These are phyloP conservation scores for Sebastes hopkinsi DNA, from an alignment of 2,797 vertebrate species.

Conservation along the genomic window DNA sequence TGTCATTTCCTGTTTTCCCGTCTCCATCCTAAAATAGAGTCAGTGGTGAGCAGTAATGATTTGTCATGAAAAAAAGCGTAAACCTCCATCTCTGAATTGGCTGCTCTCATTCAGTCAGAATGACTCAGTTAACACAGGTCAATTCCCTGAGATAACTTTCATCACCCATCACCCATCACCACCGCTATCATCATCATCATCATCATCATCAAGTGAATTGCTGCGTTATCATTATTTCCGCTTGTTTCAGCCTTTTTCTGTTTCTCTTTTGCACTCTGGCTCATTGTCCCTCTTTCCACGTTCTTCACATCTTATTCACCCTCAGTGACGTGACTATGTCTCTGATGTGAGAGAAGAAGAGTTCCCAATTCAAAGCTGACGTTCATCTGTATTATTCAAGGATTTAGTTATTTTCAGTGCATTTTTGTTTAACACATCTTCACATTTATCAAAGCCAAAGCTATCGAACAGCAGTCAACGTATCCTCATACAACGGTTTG, in stretches of 20 bases:
- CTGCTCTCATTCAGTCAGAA: conserved; percentile 32
- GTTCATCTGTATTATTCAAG: background rate
- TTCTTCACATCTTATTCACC: background rate
- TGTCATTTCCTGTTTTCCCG: background rate
- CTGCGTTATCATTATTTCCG: conserved; percentile 2
- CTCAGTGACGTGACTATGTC: background rate
- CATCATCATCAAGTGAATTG: background rate
- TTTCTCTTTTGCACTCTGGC: background rate
- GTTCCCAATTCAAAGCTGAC: background rate
- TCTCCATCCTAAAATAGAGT: conserved; percentile 26
- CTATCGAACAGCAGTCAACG: background rate
- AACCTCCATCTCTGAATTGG: conserved; percentile 29
- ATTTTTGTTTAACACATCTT: background rate
- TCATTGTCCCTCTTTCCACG: background rate
- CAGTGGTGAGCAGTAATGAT: conserved; percentile 27
- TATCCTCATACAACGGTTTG: background rate
- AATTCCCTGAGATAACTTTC: conserved; percentile 27
- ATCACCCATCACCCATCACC: conserved; percentile 5
- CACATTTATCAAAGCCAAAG: background rate
- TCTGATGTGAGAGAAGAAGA: background rate
- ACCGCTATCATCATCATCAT: background rate
- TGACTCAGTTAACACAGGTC: conserved; percentile 45
- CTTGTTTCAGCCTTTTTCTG: conserved; percentile 7
- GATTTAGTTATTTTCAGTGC: background rate
- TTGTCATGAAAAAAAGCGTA: conserved; percentile 29